These are phyloP conservation scores for Theristicus caerulescens DNA, from an alignment of 2,113 vertebrate species.

Conservation along the genomic window DNA sequence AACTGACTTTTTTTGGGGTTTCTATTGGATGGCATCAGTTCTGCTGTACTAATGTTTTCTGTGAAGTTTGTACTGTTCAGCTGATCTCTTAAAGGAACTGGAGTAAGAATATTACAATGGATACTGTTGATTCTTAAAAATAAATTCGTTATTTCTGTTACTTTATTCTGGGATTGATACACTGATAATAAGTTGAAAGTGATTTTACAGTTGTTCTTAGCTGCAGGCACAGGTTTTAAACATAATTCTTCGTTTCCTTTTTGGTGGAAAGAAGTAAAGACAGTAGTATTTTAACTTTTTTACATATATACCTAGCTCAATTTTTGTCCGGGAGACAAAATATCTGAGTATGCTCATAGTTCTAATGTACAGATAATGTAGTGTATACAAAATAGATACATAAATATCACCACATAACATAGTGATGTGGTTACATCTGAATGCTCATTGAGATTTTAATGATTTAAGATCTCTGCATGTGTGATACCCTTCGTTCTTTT, in stretches of 20 bases:
- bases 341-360: not conserved
- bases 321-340: not conserved
- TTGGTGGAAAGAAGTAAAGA: not conserved
- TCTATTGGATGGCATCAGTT: not conserved
- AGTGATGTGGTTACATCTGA: not conserved
- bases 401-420: not conserved
- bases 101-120: not conserved
- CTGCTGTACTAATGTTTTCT: not conserved
- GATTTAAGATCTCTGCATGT: not conserved
- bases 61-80: not conserved
- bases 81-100: not conserved
- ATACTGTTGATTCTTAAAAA: not conserved
- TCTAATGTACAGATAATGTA: not conserved
- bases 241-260: not conserved
- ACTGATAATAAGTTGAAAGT: not conserved
- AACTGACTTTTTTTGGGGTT: not conserved
- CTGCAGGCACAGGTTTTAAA: not conserved
- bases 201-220: not conserved
- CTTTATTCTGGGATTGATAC: not conserved
- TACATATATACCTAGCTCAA: not conserved
- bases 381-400: not conserved
- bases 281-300: not conserved
- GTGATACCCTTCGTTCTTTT: not conserved
- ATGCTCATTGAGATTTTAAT: not conserved
- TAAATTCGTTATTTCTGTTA: not conserved